Evolutionary conservation across 2,113 vertebrate species (phyloP), one percentile per base, ranked within the genome.

Genomic region (Silurus asotus): DNA sequence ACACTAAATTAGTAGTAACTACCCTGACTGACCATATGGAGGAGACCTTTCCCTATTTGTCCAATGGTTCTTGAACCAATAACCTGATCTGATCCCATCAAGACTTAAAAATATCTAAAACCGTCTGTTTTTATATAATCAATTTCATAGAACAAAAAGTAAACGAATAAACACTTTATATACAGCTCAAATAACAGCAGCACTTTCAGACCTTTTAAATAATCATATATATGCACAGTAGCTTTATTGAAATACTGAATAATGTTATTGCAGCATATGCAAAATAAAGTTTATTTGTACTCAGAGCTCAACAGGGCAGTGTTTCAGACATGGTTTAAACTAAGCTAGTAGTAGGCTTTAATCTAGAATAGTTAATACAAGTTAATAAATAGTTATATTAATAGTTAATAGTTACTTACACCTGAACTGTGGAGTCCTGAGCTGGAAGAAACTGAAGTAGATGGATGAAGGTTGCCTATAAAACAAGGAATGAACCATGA

Each of bases 21-120:
- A 48, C 8, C 17, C 14, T 45, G 28, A 23, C 23, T 81, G 23
- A 72, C 64, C 84, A 86, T 65, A 59, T 0, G 49, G 56, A 11
- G 84, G 84, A 59, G 65, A 69, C n/a, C 64, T 81, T 86, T 51
- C 53, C 53, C 14, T 11, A 72, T 58, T 61, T 86, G 28, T 59
- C 56, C 11, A 80, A 28, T 61, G 56, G 45, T 79, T 79, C 15
- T 10, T 78, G 2, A 5, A 19, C 49, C n/a, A 23, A 10, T 56
- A 79, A 59, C 2, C 17, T 48, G 8, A 6, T 28, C 4, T 61
- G n/a, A 77, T 25, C 1, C 74, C 25, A 49, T 77, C 8, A 77
- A 55, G n/a, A 28, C 13, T 4, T 56, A 25, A 77, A 55, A 55
- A 14, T 37, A 37, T 37, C 37, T 25, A 53, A 0, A 7, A 7